Base-by-base conservation (phyloP, 2,797 vertebrate genomes). In the Pitangus sulphuratus region DNA sequence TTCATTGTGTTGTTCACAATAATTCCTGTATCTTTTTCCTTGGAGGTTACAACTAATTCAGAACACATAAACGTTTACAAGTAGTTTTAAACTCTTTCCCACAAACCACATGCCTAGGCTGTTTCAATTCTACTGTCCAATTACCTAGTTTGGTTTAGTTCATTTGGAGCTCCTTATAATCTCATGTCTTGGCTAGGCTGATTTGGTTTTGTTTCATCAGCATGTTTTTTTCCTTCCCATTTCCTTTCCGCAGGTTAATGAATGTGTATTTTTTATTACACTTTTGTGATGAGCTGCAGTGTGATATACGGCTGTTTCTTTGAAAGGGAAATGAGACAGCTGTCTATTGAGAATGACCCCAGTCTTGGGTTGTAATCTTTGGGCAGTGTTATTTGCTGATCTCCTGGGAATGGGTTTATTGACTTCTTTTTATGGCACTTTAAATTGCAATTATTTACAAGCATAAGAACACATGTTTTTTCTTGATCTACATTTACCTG, bases 391-490 rank as follows among this genome's bases (percentile, higher is more conserved):
- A 14, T 94, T 96, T 92, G 76, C 57, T 89, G 61, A 87, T 80
- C 86, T 74, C 58, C 24, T 71, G 68, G 54, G 91, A 91, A 79
- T 50, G 61, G 40, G 25, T 78, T 87, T 94, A 93, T 84, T 94
- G 90, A 84, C 74, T 87, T 85, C 48, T 92, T 95, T 95, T 96
- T 84, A 95, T 76, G 58, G n/a, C 70, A 69, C 60, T 96, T 94
- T 79, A 93, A 96, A 89, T 85, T 65, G 56, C 71, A 89, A 93
- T 87, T 87, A 91, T 90, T 97, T 95, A 84, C 72, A 86, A 90
- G 58, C 35, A 57, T 88, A 92, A 92, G 64, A 94, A 86, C 60
- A 70, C 47, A 50, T 15, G 19, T 1, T 1, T 90, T 75, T 84
- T 89, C 9, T 2, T 89, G 72, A 91, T 74, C 85, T 92, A 26